Evolutionary conservation across 2,888 invertebrate genomes (phyloP).

Genomic region (Drosophila prolongata): DNA sequence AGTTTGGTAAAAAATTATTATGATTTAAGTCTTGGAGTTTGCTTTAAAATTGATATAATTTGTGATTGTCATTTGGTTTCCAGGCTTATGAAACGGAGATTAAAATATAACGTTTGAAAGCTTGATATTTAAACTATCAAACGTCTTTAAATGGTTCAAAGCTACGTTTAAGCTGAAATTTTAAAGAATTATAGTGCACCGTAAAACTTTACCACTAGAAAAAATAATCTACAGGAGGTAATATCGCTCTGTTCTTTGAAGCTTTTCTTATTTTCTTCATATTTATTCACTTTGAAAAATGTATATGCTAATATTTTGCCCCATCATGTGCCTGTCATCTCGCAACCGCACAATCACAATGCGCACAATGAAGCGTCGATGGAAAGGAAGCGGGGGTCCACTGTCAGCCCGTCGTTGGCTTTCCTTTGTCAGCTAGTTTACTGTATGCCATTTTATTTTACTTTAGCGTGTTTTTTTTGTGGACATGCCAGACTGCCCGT

Average conservation of each 20-base stretch:
- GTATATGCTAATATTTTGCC: neutral
- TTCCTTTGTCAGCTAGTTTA: conserved; percentile 38
- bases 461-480: conserved; percentile 15
- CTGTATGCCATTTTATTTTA: conserved; percentile 20
- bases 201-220: no score
- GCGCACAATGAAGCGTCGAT: conserved; percentile 24
- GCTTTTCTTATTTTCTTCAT: neutral
- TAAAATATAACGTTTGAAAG: no score
- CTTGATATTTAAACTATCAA: no score
- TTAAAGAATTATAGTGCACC: no score
- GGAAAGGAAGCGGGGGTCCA: conserved; percentile 21
- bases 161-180: no score
- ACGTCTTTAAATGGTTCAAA: no score
- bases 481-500: conserved; percentile 40
- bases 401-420: conserved; percentile 17
- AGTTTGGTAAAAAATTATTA: neutral
- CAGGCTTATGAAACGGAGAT: no score
- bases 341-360: conserved; percentile 37
- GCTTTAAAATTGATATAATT: no score
- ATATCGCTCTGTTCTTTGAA: no score
- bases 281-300: neutral
- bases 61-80: no score
- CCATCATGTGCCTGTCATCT: conserved; percentile 41
- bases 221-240: no score
- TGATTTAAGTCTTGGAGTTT: neutral